These are phyloP conservation scores for Drosophila fulvimacula DNA, from an alignment of 2,888 invertebrate species.

Conservation along the genomic window DNA sequence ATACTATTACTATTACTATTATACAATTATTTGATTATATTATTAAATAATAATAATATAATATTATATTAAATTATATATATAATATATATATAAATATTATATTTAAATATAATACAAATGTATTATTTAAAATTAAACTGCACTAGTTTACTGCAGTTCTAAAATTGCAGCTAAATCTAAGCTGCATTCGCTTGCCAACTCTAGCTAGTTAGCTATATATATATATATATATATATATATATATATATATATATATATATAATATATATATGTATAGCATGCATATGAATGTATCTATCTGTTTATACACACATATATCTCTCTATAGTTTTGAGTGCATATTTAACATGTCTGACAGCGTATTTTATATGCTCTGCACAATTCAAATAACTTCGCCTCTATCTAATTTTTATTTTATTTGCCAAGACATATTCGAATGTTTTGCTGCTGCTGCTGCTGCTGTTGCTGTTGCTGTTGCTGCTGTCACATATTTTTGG, in stretches of 20 bases:
- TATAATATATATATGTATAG: neutral
- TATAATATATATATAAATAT: too few species aligned
- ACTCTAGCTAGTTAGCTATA: neutral
- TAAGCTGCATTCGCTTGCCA: neutral
- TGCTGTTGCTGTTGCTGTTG: constrained; percentile 3
- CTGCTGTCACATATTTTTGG: constrained; percentile 55
- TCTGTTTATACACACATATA: neutral
- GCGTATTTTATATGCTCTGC: constrained; percentile 11
- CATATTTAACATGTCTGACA: constrained; percentile 9
- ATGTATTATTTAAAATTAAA: neutral
- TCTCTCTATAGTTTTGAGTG: neutral
- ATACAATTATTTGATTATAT: too few species aligned
- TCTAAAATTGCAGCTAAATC: neutral
- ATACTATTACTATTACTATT: too few species aligned
- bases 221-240: neutral
- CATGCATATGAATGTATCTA: neutral
- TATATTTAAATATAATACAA: too few species aligned
- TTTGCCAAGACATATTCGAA: constrained; percentile 36
- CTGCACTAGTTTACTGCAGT: neutral
- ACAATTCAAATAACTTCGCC: constrained; percentile 6
- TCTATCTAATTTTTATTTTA: constrained; percentile 4
- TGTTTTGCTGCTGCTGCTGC: constrained; percentile 12
- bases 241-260: neutral
- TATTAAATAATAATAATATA: too few species aligned
- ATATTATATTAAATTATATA: too few species aligned